phyloP scores from a whole-genome alignment of 2,888 invertebrate species.

The Heliconius hortense region DNA sequence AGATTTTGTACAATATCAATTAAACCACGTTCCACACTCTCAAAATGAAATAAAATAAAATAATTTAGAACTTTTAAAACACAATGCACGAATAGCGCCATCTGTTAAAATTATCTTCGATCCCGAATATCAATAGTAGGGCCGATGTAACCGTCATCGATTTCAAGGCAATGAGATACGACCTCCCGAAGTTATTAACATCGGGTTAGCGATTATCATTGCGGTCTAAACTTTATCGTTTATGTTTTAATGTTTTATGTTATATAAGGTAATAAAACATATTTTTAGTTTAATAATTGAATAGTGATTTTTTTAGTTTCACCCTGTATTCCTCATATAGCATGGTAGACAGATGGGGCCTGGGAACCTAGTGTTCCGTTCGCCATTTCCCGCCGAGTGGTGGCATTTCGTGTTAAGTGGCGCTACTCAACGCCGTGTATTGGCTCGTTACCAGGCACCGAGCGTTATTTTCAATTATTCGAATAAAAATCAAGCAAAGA shows the following conservation, averaged over 20 bases:
- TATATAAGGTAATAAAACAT: neutral
- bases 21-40: neutral
- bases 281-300: neutral
- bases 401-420: too few relatives aligned
- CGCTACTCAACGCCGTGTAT: too few relatives aligned
- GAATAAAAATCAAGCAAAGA: too few relatives aligned
- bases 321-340: neutral
- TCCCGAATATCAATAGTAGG: conserved; percentile 29
- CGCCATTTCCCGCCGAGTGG: too few relatives aligned
- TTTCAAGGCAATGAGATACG: conserved; percentile 31
- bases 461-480: too few relatives aligned
- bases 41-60: neutral
- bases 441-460: too few relatives aligned
- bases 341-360: too few relatives aligned
- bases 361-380: too few relatives aligned
- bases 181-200: conserved; percentile 35
- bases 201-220: conserved; percentile 32
- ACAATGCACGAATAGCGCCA: conserved; percentile 10
- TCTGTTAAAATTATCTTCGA: conserved; percentile 25
- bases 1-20: neutral
- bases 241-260: conserved; percentile 7
- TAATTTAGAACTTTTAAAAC: neutral
- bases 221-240: conserved; percentile 32
- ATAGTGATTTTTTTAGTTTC: neutral
- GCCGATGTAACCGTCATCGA: conserved; percentile 33